These are phyloP conservation scores for Pagrus major DNA, from an alignment of 2,113 vertebrate genomes.

Conservation along the genomic window DNA sequence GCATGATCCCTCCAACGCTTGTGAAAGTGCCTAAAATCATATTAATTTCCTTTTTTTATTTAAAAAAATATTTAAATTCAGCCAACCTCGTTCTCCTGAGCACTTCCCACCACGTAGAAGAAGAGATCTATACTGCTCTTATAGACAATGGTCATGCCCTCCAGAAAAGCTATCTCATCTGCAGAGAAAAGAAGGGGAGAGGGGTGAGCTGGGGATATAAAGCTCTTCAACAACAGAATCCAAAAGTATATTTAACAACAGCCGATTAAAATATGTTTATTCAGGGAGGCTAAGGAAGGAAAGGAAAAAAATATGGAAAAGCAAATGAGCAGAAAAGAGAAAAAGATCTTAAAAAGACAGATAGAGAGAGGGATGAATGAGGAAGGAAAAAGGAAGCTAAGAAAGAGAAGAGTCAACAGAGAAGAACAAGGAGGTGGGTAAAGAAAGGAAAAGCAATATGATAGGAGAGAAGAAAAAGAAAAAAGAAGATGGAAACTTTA, in stretches of 20 bases:
- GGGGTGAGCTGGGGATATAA: background rate
- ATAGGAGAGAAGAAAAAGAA: background rate
- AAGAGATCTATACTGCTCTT: constrained; percentile 89
- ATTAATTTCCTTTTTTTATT: background rate
- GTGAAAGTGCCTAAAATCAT: background rate
- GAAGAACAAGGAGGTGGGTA: background rate
- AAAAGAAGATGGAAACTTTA: background rate
- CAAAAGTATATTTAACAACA: background rate
- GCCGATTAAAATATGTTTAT: background rate
- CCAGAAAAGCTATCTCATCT: constrained; percentile 89
- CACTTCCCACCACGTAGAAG: constrained; percentile 89
- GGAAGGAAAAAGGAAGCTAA: background rate
- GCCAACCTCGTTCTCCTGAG: constrained; percentile 90
- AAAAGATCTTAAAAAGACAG: background rate
- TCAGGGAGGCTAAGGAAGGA: background rate
- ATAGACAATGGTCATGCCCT: constrained; percentile 89
- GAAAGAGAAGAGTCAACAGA: background rate
- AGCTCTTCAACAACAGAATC: background rate
- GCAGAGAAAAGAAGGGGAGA: constrained; percentile 10
- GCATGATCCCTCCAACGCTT: background rate
- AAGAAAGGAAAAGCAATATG: background rate
- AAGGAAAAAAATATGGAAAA: background rate
- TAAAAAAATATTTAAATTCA: background rate
- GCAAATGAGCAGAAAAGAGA: background rate
- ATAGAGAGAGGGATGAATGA: background rate